Conservation (phyloP, 2,113 vertebrate genomes). For the Paramormyrops kingsleyae region DNA sequence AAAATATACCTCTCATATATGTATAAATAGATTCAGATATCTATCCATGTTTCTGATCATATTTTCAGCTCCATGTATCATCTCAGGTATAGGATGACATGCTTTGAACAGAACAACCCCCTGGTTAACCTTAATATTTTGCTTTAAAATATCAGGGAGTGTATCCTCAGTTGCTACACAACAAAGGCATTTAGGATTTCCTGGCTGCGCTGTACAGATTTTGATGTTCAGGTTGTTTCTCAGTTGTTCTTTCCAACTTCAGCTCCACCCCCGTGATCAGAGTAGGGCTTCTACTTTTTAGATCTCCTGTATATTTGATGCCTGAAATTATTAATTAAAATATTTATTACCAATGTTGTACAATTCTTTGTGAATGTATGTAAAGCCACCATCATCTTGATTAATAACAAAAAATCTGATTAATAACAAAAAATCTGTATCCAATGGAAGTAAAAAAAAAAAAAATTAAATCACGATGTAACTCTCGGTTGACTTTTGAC, state of each 20-base stretch:
- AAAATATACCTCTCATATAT: conserved; percentile 45
- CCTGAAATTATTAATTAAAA: conserved; percentile 41
- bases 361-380: not conserved
- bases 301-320: conserved; percentile 29
- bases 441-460: not conserved
- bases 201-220: not conserved
- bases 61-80: conserved; percentile 56
- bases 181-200: not conserved
- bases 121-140: conserved; percentile 1
- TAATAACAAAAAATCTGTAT: not conserved
- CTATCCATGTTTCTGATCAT: conserved; percentile 60
- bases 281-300: conserved; percentile 11
- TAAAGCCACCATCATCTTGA: not conserved
- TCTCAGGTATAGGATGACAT: conserved; percentile 61
- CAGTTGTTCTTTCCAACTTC: not conserved
- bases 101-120: conserved; percentile 41
- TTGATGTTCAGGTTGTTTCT: not conserved
- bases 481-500: not conserved
- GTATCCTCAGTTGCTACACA: not conserved
- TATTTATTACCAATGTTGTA: conserved; percentile 11
- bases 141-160: not conserved
- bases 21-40: conserved; percentile 52
- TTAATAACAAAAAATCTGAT: not conserved
- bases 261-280: not conserved
- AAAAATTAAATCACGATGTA: not conserved